These are phyloP conservation scores for Popillia japonica DNA, from an alignment of 1,140 invertebrate genomes.

Conservation along the genomic window DNA sequence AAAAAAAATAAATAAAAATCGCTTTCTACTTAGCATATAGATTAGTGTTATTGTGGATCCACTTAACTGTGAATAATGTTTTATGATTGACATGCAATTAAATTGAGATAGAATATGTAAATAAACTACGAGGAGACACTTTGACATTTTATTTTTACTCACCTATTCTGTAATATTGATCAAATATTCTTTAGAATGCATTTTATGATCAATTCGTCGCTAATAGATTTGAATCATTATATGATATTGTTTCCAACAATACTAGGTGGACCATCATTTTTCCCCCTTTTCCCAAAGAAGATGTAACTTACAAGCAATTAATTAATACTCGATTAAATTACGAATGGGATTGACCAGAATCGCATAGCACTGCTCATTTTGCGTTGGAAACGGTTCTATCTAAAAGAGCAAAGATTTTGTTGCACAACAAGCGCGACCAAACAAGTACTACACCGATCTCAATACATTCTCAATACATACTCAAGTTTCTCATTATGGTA, in stretches of 20 bases:
- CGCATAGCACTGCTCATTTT: slow-evolving; percentile 9
- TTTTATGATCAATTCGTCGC: slow-evolving; percentile 1
- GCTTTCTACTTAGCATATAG: background rate
- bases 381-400: background rate
- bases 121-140: background rate
- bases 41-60: background rate
- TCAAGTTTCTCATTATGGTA: slow-evolving; percentile 21
- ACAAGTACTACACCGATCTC: slow-evolving; percentile 19
- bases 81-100: background rate
- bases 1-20: background rate
- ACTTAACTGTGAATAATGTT: background rate
- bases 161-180: slow-evolving; percentile 40
- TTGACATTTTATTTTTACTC: background rate
- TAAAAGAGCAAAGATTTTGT: slow-evolving; percentile 7
- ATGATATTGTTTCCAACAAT: background rate
- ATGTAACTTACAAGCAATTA: background rate
- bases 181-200: slow-evolving; percentile 32
- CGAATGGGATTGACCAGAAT: background rate
- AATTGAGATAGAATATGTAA: background rate
- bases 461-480: slow-evolving; percentile 19
- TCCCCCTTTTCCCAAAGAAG: background rate
- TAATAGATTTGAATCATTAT: background rate
- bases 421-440: slow-evolving; percentile 5
- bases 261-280: background rate
- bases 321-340: background rate